Percentiles rank a stretch among this genome's conserved stretches.
Evolutionary conservation across 2,888 invertebrate genomes (phyloP).

Genomic region (Acleris literana): DNA sequence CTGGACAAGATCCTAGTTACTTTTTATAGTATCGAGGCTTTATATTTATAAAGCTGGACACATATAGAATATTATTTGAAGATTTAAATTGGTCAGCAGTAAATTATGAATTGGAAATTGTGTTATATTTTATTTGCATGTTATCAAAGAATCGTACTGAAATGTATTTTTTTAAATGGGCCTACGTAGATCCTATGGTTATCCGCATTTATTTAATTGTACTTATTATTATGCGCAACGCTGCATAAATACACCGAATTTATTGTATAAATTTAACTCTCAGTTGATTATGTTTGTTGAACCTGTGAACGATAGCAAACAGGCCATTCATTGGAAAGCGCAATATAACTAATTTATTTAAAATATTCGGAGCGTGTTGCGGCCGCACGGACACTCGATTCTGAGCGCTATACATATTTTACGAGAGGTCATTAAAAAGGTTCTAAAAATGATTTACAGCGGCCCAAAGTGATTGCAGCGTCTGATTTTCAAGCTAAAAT

Average conservation of each 20-base stretch:
- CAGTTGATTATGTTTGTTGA: slow-evolving; percentile 29
- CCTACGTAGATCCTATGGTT: too few species aligned
- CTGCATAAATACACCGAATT: not conserved
- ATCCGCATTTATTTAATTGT: too few species aligned
- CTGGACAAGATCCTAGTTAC: slow-evolving; percentile 50
- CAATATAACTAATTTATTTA: slow-evolving; percentile 53
- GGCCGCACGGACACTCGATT: slow-evolving; percentile 44
- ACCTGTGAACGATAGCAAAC: slow-evolving; percentile 47
- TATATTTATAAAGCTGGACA: slow-evolving; percentile 46
- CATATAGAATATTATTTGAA: slow-evolving; percentile 46
- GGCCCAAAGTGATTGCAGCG: slow-evolving; percentile 61
- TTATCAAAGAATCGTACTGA: too few species aligned
- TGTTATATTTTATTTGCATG: too few species aligned
- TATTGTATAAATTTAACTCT: slow-evolving; percentile 14
- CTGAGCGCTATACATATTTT: slow-evolving; percentile 64
- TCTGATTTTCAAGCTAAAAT: slow-evolving; percentile 68
- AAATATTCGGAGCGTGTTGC: slow-evolving; percentile 35
- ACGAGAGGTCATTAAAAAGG: slow-evolving; percentile 73
- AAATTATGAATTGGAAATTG: not conserved
- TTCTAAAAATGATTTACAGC: slow-evolving; percentile 78
- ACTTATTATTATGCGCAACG: not conserved
- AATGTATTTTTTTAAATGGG: too few species aligned
- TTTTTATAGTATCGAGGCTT: slow-evolving; percentile 30
- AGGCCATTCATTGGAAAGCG: slow-evolving; percentile 49
- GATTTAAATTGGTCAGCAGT: slow-evolving; percentile 36